These are phyloP conservation scores for Mycteria americana DNA, from an alignment of 2,797 vertebrate genomes.

Conservation along the genomic window DNA sequence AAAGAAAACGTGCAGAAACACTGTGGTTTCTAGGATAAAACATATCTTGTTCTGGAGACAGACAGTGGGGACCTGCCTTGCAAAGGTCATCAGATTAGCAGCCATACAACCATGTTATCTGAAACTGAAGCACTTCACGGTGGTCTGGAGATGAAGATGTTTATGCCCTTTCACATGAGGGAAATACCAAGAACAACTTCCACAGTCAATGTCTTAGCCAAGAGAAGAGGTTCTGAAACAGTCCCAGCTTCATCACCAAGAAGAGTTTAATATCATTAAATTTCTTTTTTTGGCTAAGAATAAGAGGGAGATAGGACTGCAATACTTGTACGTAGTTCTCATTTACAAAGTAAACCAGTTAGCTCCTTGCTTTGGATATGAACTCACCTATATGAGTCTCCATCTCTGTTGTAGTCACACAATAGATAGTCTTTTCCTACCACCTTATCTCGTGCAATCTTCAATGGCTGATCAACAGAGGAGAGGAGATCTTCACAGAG, in stretches of 20 bases:
- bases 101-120: neutral
- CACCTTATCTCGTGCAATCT: slow-evolving; percentile 96
- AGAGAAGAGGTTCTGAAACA: neutral
- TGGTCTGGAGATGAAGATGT: neutral
- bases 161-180: neutral
- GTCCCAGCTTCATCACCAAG: rapidly evolving
- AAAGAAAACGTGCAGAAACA: neutral
- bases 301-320: neutral
- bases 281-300: neutral
- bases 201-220: neutral
- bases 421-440: slow-evolving; percentile 98
- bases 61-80: neutral
- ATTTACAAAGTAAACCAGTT: neutral
- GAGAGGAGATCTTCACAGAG: slow-evolving; percentile 98
- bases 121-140: neutral
- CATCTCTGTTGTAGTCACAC: slow-evolving; percentile 98
- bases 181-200: neutral
- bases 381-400: slow-evolving; percentile 94
- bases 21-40: neutral
- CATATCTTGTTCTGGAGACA: neutral
- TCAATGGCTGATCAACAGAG: slow-evolving; percentile 98
- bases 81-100: neutral
- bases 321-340: rapidly evolving
- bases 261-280: neutral
- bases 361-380: neutral